A percentile compares a stretch with the other conserved stretches of the same genome.
These are phyloP conservation scores for Oreochromis tanganicae DNA, from an alignment of 2,113 vertebrate species.

Conservation along the genomic window DNA sequence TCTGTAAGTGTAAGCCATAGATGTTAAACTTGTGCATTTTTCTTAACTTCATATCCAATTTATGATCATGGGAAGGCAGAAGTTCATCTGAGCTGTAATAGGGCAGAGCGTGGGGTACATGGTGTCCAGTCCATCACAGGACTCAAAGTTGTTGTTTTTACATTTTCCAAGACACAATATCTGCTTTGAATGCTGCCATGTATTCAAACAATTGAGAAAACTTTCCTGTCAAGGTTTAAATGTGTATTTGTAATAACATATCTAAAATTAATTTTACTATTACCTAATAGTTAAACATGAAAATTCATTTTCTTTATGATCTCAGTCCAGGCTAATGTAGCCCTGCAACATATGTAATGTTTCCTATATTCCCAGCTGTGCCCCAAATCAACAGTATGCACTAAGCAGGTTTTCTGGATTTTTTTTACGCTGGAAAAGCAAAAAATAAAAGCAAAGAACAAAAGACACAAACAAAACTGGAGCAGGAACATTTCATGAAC, in stretches of 20 bases:
- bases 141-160: rapidly evolving
- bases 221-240: not conserved
- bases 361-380: not conserved
- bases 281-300: not conserved
- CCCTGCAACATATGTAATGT: not conserved
- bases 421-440: not conserved
- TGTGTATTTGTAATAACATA: not conserved
- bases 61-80: not conserved
- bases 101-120: not conserved
- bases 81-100: not conserved
- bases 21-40: not conserved
- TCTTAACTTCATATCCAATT: not conserved
- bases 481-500: not conserved
- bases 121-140: not conserved
- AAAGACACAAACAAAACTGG: not conserved
- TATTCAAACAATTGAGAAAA: not conserved
- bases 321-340: not conserved
- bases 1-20: not conserved
- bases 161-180: not conserved
- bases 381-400: not conserved
- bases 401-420: not conserved
- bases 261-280: not conserved
- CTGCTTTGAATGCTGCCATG: not conserved
- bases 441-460: not conserved
- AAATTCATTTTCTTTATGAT: not conserved